phyloP scores from a whole-genome alignment of 2,113 vertebrate genomes.

The Ictalurus punctatus region DNA sequence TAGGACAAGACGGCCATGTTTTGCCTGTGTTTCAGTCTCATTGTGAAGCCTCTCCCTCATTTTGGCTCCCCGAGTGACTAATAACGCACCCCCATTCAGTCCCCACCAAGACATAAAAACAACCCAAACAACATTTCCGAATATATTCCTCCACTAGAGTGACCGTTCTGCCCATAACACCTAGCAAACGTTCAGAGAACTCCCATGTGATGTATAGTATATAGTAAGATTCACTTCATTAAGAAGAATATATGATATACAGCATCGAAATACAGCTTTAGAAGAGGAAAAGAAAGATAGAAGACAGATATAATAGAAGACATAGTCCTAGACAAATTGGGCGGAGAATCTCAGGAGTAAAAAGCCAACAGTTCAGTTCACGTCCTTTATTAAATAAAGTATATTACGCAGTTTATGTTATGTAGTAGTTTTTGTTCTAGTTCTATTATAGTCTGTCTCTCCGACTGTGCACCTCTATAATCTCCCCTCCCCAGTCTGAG shows the following conservation, averaged over 20 bases:
- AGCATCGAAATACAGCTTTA: neutral
- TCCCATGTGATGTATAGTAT: neutral
- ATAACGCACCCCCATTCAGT: neutral
- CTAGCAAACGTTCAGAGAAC: neutral
- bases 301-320: too few species aligned
- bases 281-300: neutral
- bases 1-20: neutral
- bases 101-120: neutral
- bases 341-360: neutral
- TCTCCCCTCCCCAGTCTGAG: too few species aligned
- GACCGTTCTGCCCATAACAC: neutral
- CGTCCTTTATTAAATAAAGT: too few species aligned
- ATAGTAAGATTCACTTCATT: neutral
- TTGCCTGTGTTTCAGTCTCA: neutral
- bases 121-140: neutral
- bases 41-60: neutral
- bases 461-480: too few species aligned
- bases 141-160: neutral
- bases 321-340: neutral
- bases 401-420: too few species aligned
- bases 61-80: neutral
- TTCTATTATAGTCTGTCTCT: too few species aligned
- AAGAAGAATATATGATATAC: neutral
- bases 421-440: too few species aligned
- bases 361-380: neutral